These are phyloP conservation scores for Porites lobata DNA, from an alignment of 92 coral and sea anemone species.

Conservation along the genomic window DNA sequence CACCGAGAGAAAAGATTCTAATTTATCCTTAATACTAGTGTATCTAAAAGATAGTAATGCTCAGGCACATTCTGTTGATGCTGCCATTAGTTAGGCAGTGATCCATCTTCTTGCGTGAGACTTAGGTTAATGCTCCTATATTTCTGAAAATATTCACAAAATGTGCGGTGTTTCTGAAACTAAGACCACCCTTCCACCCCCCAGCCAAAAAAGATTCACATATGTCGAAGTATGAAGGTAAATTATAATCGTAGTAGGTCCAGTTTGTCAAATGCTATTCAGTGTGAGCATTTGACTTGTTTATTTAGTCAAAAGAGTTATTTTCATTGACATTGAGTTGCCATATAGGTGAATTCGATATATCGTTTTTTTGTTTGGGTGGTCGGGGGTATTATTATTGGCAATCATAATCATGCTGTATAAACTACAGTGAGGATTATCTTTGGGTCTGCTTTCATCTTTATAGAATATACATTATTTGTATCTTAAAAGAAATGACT, in stretches of 20 bases:
- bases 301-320: background rate
- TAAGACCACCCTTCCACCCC: no score
- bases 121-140: no score
- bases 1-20: no score
- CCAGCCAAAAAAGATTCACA: no score
- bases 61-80: no score
- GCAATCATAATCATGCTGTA: background rate
- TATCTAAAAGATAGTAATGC: no score
- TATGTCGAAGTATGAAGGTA: no score
- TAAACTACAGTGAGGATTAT: background rate
- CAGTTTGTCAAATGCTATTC: background rate
- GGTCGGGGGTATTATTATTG: constrained; percentile 6
- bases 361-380: background rate
- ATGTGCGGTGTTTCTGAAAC: no score
- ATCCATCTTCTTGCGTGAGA: no score
- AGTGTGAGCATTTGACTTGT: constrained; percentile 1
- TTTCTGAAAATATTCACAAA: no score
- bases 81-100: no score
- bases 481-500: background rate
- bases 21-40: no score
- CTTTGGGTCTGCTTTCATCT: background rate
- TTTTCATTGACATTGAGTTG: background rate
- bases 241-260: constrained; percentile 15
- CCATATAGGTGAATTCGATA: background rate
- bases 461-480: background rate